Base-by-base conservation (phyloP, 2,797 vertebrate genomes). In the Sebastes dallii region DNA sequence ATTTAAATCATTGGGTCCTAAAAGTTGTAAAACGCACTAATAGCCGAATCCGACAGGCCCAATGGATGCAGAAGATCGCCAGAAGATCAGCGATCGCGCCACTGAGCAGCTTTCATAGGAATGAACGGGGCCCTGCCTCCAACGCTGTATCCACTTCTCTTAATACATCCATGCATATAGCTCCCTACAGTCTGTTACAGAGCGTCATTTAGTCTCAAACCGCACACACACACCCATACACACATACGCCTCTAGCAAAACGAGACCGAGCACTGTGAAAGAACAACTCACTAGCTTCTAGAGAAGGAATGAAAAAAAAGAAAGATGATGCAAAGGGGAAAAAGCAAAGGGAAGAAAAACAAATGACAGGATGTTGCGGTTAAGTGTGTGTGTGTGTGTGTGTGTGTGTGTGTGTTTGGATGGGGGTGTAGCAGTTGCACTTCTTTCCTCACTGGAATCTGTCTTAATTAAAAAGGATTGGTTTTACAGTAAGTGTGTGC, bases 401-500 rank as follows among this genome's bases (percentile, higher is more conserved):
- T 86, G 66, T 86, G 24, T 81, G 68, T 52, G 62, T 69, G 58
- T 81, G 68, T 78, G 66, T 86, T 24, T 75, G 64, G 10, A 22
- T 72, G 81, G 36, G 67, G 55, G 73, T 30, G 56, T 25, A 71
- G 75, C 34, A 50, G 78, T 77, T 68, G 90, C 93, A 93, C 85
- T 69, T 83, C 65, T 81, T 82, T 76, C 82, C 91, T 94, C 84
- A 69, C 86, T 90, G 90, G 91, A 95, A 94, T 92, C 75, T n/a
- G 69, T 92, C 91, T 88, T 90, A 93, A 95, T 88, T 88, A 91
- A 93, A 94, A 92, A 86, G 76, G 87, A 92, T 85, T 82, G 81
- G 76, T 79, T 94, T 92, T 89, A 84, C 70, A 85, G 78, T 85
- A 85, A 88, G 88, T 70, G 83, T 82, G 82, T 32, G 86, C 86